Percentiles rank a stretch among this genome's conserved stretches.
Conservation (phyloP, 1,140 invertebrate species). For the Drosophila bipectinata region DNA sequence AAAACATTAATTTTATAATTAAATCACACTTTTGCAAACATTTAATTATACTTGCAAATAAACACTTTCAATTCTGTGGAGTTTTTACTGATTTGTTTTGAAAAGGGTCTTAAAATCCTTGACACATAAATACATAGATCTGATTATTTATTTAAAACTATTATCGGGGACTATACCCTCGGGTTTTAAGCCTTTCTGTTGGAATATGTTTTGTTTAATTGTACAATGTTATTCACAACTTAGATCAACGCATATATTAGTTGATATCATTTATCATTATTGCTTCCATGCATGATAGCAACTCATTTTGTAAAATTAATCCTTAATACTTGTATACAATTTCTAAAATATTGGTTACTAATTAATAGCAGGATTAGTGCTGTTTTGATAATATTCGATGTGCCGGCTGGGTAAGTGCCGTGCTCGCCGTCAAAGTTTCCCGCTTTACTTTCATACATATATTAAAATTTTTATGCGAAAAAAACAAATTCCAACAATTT, state of each 20-base stretch:
- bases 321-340: conserved; percentile 18
- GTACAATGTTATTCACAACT: not conserved
- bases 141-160: no score
- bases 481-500: conserved; percentile 50
- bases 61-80: no score
- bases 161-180: no score
- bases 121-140: no score
- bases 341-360: conserved; percentile 8
- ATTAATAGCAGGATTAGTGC: conserved; percentile 10
- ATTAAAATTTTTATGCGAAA: conserved; percentile 5
- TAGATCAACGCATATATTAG: not conserved
- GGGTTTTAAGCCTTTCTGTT: no score
- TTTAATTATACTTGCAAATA: not conserved
- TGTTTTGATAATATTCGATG: conserved; percentile 36
- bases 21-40: conserved; percentile 6
- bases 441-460: not conserved
- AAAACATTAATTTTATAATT: conserved; percentile 17
- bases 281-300: conserved; percentile 25
- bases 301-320: not conserved
- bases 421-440: conserved; percentile 8
- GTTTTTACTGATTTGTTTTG: no score
- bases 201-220: not conserved
- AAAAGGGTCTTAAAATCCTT: no score
- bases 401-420: conserved; percentile 60
- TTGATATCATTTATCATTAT: not conserved